These are phyloP conservation scores for Chinchilla lanigera DNA, from an alignment of 2,113 vertebrate genomes.

Conservation along the genomic window DNA sequence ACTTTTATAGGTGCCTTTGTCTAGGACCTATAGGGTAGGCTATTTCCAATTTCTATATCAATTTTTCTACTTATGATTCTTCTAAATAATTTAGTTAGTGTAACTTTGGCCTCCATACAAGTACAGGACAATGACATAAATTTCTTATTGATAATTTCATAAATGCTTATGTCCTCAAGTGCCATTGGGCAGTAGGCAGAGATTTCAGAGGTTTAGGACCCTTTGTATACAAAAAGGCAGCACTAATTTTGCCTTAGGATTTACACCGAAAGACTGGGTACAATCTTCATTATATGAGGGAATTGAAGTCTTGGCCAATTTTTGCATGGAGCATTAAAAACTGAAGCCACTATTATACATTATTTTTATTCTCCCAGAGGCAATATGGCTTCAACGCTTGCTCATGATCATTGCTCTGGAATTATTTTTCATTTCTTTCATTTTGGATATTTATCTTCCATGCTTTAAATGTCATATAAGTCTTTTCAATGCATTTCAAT, in stretches of 20 bases:
- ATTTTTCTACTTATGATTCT: neutral
- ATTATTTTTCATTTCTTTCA: conserved; percentile 18
- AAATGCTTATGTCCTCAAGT: neutral
- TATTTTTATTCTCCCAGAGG: neutral
- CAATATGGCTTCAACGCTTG: neutral
- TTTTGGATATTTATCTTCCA: neutral
- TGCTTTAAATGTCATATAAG: neutral
- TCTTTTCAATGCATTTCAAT: conserved; percentile 19
- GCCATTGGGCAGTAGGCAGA: neutral
- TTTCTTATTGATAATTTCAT: neutral
- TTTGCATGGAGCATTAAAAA: conserved; percentile 21
- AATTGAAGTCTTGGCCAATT: neutral
- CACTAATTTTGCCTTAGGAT: neutral
- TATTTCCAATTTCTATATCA: neutral
- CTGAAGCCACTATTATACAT: neutral
- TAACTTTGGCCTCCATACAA: neutral
- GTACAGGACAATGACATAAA: neutral
- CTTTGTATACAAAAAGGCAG: neutral
- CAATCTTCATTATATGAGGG: neutral
- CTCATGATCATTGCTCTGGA: neutral
- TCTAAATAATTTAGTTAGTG: neutral
- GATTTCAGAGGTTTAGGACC: neutral
- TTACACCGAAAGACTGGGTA: neutral
- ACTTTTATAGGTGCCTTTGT: neutral
- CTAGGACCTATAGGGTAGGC: neutral